Conservation (phyloP, 2,888 invertebrate genomes). For the Diadegma fenestrale region DNA sequence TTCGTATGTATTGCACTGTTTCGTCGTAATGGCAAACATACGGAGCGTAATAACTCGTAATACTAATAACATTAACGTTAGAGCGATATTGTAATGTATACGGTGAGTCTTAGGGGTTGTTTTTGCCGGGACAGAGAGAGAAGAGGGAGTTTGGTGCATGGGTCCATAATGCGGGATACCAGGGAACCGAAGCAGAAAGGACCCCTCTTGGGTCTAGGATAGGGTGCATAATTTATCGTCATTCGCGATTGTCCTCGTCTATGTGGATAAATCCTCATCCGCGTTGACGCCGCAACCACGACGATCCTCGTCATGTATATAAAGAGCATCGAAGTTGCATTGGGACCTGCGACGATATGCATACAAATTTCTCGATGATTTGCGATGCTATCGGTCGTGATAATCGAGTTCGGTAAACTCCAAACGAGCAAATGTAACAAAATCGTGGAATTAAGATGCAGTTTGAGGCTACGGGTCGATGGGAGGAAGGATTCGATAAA, state of each 20-base stretch:
- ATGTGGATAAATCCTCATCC: conserved; percentile 45
- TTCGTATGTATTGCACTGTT: conserved; percentile 62
- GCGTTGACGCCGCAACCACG: conserved; percentile 46
- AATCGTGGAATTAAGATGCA: neutral
- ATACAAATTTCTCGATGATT: conserved; percentile 76
- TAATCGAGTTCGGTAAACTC: conserved; percentile 60
- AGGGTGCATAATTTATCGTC: conserved; percentile 84
- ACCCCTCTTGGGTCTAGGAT: conserved; percentile 64
- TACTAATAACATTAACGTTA: conserved; percentile 82
- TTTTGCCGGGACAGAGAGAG: conserved; percentile 62
- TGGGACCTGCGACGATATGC: conserved; percentile 69
- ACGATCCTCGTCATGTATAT: conserved; percentile 53
- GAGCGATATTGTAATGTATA: conserved; percentile 82
- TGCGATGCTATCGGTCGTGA: conserved; percentile 74
- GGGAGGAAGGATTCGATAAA: conserved; percentile 23
- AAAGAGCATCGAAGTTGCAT: conserved; percentile 35
- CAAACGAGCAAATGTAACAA: neutral
- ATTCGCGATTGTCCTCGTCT: conserved; percentile 67
- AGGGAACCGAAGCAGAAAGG: conserved; percentile 71
- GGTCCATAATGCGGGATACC: conserved; percentile 39
- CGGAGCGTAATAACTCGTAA: conserved; percentile 82
- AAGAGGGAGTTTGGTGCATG: conserved; percentile 36
- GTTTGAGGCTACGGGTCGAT: neutral
- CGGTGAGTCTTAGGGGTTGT: conserved; percentile 79
- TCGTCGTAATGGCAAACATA: conserved; percentile 80